Conservation (phyloP, 2,888 invertebrate genomes). For the Gandaritis pyraliata region DNA sequence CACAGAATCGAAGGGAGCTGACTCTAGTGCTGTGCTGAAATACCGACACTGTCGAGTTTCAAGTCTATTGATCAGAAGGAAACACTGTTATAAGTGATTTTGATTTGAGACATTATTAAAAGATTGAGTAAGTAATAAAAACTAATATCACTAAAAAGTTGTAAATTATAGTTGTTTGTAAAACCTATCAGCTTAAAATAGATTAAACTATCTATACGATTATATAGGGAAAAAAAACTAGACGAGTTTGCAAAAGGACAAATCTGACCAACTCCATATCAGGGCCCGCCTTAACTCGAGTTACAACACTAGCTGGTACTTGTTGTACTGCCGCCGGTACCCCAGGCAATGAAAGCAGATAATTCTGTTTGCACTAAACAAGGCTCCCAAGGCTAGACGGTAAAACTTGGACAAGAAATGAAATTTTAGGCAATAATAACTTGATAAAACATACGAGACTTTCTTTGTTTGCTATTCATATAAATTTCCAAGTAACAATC, state of each 20-base stretch:
- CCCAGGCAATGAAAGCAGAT: slow-evolving; percentile 67
- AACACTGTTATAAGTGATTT: no score
- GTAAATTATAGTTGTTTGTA: no score
- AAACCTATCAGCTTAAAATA: no score
- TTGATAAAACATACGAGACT: slow-evolving; percentile 55
- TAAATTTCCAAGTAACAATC: slow-evolving; percentile 44
- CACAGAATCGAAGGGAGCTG: slow-evolving; percentile 68
- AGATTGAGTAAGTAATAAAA: no score
- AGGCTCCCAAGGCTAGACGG: slow-evolving; percentile 54
- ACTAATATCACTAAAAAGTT: no score
- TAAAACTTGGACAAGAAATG: slow-evolving; percentile 64
- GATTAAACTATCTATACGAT: no score
- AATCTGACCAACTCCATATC: neutral
- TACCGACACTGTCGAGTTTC: neutral
- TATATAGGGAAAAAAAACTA: no score
- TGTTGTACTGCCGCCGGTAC: slow-evolving; percentile 43
- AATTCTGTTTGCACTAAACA: slow-evolving; percentile 65
- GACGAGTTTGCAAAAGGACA: no score
- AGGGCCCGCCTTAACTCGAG: neutral
- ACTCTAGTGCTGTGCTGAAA: slow-evolving; percentile 38
- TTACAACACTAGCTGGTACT: slow-evolving; percentile 26
- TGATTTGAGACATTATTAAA: no score
- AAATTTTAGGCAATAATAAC: slow-evolving; percentile 64
- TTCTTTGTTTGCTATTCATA: slow-evolving; percentile 46
- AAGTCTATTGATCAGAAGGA: neutral